phyloP scores from a whole-genome alignment of 2,797 vertebrate species.

The Enteromius paludinosus region DNA sequence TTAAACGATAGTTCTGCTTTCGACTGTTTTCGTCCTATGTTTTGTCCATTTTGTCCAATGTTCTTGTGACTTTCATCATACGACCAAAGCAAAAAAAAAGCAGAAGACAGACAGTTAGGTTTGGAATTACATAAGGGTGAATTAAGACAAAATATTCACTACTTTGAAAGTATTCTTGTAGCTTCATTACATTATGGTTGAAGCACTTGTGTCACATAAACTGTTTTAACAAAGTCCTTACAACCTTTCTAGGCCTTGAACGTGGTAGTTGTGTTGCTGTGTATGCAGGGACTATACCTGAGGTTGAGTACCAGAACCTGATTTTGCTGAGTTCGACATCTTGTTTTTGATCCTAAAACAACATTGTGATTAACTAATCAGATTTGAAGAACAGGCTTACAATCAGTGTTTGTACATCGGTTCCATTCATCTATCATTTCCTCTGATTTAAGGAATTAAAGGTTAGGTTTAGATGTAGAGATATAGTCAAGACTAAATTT shows the following conservation, averaged over 20 bases:
- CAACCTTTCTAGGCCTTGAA: background rate
- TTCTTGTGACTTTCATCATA: background rate
- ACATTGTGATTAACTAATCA: too few species aligned
- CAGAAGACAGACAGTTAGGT: background rate
- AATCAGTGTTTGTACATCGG: too few species aligned
- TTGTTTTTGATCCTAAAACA: too few species aligned
- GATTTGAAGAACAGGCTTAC: too few species aligned
- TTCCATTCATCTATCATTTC: too few species aligned
- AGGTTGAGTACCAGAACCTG: background rate
- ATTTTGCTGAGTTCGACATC: too few species aligned
- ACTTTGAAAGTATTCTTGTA: background rate
- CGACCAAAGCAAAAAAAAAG: background rate
- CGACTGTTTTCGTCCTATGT: background rate
- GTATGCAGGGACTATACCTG: background rate
- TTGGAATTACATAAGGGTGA: background rate
- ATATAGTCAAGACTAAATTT: too few species aligned
- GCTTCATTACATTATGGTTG: background rate
- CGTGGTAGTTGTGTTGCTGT: background rate
- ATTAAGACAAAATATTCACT: background rate
- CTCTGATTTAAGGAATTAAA: too few species aligned
- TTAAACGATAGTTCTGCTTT: background rate
- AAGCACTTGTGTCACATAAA: background rate
- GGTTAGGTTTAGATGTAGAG: too few species aligned
- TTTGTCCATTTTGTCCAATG: background rate
- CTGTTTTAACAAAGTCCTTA: background rate